phyloP scores from a whole-genome alignment of 2,888 invertebrate species.

The Megamerina dolium region DNA sequence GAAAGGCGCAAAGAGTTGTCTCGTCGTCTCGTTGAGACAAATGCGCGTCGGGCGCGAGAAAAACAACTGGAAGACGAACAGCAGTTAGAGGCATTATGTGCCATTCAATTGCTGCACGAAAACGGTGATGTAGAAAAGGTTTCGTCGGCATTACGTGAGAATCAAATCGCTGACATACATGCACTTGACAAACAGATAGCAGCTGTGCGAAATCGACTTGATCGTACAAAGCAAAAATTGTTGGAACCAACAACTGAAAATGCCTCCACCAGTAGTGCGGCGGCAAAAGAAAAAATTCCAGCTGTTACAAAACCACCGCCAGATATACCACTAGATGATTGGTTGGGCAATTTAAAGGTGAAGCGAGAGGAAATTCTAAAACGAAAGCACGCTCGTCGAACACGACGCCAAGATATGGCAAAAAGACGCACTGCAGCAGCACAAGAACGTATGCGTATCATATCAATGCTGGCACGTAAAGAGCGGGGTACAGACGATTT shows the following conservation, averaged over 20 bases:
- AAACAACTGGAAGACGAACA: conserved; percentile 84
- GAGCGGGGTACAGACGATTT: conserved; percentile 83
- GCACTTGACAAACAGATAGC: conserved; percentile 8
- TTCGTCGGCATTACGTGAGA: conserved; percentile 7
- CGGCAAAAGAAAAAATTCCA: conserved; percentile 28
- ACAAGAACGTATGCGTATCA: conserved; percentile 90
- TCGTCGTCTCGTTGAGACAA: conserved; percentile 77
- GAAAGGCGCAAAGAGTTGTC: conserved; percentile 84
- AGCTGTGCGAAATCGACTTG: conserved; percentile 41
- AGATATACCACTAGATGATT: conserved; percentile 36
- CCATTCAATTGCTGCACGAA: conserved; percentile 70
- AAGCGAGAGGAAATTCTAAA: conserved; percentile 56
- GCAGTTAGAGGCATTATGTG: conserved; percentile 68
- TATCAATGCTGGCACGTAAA: conserved; percentile 78
- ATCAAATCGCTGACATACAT: conserved; percentile 2
- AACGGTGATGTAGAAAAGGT: conserved; percentile 70
- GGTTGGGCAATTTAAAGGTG: conserved; percentile 37
- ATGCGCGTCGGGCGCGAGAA: conserved; percentile 81
- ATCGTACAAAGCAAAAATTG: conserved; percentile 50
- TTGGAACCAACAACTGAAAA: conserved; percentile 12
- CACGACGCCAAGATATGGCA: conserved; percentile 81
- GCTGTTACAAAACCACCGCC: conserved; percentile 40
- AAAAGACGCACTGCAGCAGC: conserved; percentile 85
- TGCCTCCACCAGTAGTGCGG: conserved; percentile 13
- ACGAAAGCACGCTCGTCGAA: conserved; percentile 67